A percentile compares a stretch with the other conserved stretches of the same genome.
phyloP scores from a whole-genome alignment of 2,888 invertebrate species.

The Acrobeloides nanus region DNA sequence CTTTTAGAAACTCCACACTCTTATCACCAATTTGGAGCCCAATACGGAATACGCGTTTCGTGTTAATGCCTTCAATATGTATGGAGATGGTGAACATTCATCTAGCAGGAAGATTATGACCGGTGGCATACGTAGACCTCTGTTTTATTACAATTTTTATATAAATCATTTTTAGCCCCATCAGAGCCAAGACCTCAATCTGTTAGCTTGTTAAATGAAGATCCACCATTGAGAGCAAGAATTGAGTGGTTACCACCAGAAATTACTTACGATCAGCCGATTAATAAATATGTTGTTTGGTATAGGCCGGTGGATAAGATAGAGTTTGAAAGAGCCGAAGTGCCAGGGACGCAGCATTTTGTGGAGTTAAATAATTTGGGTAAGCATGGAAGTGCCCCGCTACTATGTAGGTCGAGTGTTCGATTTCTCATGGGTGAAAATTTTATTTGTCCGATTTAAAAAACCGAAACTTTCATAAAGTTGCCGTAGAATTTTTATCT shows the following conservation, averaged over 20 bases:
- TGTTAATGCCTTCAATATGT: slow-evolving; percentile 87
- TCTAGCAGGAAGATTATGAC: slow-evolving; percentile 72
- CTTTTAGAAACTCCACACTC: slow-evolving; percentile 37
- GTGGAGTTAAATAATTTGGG: slow-evolving; percentile 24
- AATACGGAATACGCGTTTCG: slow-evolving; percentile 81
- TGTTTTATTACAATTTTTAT: background rate
- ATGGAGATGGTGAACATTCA: slow-evolving; percentile 91
- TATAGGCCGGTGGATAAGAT: slow-evolving; percentile 73
- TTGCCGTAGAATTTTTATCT: no score
- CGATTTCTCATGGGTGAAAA: no score
- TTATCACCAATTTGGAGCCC: slow-evolving; percentile 73
- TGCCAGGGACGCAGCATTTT: slow-evolving; percentile 16
- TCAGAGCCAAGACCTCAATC: slow-evolving; percentile 56
- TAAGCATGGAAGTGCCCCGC: no score
- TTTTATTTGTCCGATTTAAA: no score
- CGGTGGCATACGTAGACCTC: slow-evolving; percentile 67
- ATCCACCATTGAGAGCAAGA: slow-evolving; percentile 79
- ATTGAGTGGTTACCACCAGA: slow-evolving; percentile 81
- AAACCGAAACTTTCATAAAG: no score
- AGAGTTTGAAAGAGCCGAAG: slow-evolving; percentile 17
- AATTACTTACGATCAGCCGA: slow-evolving; percentile 56
- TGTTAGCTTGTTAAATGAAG: slow-evolving; percentile 71
- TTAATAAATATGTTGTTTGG: slow-evolving; percentile 72
- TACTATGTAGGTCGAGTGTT: no score
- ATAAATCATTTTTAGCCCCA: slow-evolving; percentile 58